A percentile compares a stretch with the other conserved stretches of the same genome.
Evolutionary conservation across 2,113 vertebrate species (phyloP).

Genomic region (Corythornis cristatus): DNA sequence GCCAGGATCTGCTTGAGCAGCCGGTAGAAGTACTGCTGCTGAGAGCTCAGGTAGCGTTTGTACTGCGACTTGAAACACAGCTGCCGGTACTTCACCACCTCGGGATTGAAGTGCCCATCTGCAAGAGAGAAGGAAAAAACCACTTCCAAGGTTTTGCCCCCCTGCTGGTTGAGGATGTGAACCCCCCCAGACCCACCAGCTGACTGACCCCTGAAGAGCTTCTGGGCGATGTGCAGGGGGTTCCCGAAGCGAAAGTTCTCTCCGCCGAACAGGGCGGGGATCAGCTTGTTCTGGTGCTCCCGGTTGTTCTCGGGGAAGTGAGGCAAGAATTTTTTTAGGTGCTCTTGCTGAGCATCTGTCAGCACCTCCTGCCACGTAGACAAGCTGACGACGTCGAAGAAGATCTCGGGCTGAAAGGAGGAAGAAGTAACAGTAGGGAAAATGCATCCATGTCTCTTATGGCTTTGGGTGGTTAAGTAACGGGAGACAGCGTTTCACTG

Average conservation of each 20-base stretch:
- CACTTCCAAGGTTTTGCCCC: neutral
- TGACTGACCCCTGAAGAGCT: conserved; percentile 88
- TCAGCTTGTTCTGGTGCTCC: conserved; percentile 82
- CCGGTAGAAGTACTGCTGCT: conserved; percentile 95
- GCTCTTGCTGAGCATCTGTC: conserved; percentile 87
- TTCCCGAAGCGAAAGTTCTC: conserved; percentile 93
- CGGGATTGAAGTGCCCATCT: conserved; percentile 97
- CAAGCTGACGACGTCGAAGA: conserved; percentile 93
- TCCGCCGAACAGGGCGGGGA: conserved; percentile 85
- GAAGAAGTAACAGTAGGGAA: neutral
- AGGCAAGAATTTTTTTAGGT: conserved; percentile 91
- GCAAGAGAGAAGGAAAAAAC: neutral
- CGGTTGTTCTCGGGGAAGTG: conserved; percentile 83
- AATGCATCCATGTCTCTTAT: neutral
- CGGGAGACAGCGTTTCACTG: neutral
- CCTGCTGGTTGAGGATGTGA: neutral
- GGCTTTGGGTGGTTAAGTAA: neutral
- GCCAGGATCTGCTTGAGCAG: conserved; percentile 93
- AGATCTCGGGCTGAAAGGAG: conserved; percentile 88
- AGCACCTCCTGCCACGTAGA: conserved; percentile 91
- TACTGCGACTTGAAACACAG: conserved; percentile 92
- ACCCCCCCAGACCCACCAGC: too few species aligned
- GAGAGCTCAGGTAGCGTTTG: conserved; percentile 87
- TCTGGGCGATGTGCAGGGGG: conserved; percentile 92
- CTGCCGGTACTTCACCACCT: conserved; percentile 95